These are phyloP conservation scores for Spodoptera frugiperda DNA, from an alignment of 1,140 invertebrate species.

Conservation along the genomic window DNA sequence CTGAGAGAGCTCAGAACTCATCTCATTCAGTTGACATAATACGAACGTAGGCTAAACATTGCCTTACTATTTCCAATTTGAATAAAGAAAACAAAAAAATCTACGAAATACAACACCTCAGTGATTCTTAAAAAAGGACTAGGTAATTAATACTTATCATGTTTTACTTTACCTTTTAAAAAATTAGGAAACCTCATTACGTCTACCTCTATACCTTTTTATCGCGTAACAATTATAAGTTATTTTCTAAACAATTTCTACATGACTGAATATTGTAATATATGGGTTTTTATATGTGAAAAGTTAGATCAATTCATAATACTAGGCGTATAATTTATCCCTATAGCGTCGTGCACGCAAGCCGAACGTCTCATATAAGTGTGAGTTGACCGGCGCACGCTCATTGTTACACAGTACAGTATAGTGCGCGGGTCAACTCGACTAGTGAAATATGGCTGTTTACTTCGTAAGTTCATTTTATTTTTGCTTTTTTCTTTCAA, in stretches of 20 bases:
- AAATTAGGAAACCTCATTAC: no score
- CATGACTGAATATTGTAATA: background rate
- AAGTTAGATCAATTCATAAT: constrained; percentile 9
- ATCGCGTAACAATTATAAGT: no score
- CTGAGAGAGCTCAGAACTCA: no score
- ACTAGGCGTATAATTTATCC: constrained; percentile 13
- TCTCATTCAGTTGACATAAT: no score
- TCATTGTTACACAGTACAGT: constrained; percentile 7
- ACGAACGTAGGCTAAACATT: no score
- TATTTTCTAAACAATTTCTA: background rate
- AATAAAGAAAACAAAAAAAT: no score
- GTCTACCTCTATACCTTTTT: no score
- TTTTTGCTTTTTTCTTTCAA: constrained; percentile 12
- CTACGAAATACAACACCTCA: no score
- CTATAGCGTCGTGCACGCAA: constrained; percentile 14
- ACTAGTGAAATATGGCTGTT: constrained; percentile 49
- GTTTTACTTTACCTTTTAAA: no score
- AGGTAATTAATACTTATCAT: no score
- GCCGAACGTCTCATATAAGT: constrained; percentile 18
- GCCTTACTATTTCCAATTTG: no score
- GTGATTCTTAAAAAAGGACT: no score
- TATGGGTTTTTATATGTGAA: constrained; percentile 5
- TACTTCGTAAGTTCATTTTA: constrained; percentile 53
- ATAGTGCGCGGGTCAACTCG: constrained; percentile 24
- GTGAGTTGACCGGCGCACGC: background rate